These are phyloP conservation scores for Diadumene lineata DNA, from an alignment of 92 coral and sea anemone genomes.

Conservation along the genomic window DNA sequence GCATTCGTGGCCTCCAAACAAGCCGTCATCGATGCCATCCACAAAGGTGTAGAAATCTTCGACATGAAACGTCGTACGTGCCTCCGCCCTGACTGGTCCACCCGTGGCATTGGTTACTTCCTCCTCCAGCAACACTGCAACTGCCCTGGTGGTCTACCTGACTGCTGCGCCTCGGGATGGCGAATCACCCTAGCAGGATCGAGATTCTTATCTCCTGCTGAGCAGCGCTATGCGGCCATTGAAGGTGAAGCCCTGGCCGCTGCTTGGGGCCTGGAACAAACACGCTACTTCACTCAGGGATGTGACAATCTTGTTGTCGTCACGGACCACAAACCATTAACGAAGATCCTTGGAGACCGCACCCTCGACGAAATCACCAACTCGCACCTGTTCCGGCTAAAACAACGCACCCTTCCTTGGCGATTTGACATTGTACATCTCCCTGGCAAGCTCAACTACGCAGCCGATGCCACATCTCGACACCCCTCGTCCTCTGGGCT, in stretches of 20 bases:
- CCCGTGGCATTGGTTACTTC: conserved; percentile 54
- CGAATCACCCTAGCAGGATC: conserved; percentile 67
- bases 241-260: conserved; percentile 51
- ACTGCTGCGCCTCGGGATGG: conserved; percentile 74
- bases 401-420: conserved; percentile 39
- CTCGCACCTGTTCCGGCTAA: conserved; percentile 49
- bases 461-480: conserved; percentile 43
- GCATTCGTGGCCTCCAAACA: conserved; percentile 50
- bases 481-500: conserved; percentile 47
- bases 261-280: conserved; percentile 55
- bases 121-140: conserved; percentile 65
- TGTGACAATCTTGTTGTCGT: conserved; percentile 49
- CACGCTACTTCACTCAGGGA: conserved; percentile 50
- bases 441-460: conserved; percentile 43
- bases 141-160: conserved; percentile 60
- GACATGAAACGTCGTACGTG: conserved; percentile 49
- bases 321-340: conserved; percentile 39
- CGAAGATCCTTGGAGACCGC: conserved; percentile 47
- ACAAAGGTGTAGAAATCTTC: conserved; percentile 46
- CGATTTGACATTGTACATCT: conserved; percentile 27
- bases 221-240: conserved; percentile 50
- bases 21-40: conserved; percentile 53
- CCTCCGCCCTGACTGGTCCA: conserved; percentile 54
- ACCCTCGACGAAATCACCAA: conserved; percentile 49
- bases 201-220: conserved; percentile 39